A percentile compares a stretch with the other conserved stretches of the same genome.
These are phyloP conservation scores for Leptonema lineaticorne DNA, from an alignment of 1,140 invertebrate species.

Conservation along the genomic window DNA sequence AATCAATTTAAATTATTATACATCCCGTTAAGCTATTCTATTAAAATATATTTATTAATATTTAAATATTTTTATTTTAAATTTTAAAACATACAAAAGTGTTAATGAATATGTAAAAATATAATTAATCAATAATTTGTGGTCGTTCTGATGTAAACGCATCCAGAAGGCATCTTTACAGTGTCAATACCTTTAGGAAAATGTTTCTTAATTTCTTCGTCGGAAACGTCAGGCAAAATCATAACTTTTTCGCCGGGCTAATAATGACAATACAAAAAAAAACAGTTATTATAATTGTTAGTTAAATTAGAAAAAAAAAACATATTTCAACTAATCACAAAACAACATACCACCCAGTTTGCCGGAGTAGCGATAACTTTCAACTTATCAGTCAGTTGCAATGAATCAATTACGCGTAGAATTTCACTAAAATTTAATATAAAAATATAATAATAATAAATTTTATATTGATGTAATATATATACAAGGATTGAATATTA, in stretches of 20 bases:
- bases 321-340: background rate
- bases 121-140: constrained; percentile 59
- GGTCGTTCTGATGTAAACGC: constrained; percentile 77
- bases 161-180: constrained; percentile 75
- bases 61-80: no score
- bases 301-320: constrained; percentile 4
- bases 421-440: constrained; percentile 78
- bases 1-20: no score
- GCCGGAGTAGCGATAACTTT: constrained; percentile 81
- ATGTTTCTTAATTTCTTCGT: constrained; percentile 68
- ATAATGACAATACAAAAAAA: constrained; percentile 48
- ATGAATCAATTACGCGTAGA: constrained; percentile 81
- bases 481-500: background rate
- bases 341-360: constrained; percentile 75
- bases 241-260: constrained; percentile 79
- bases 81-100: no score
- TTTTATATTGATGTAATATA: background rate
- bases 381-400: constrained; percentile 74
- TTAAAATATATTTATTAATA: no score
- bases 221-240: constrained; percentile 73
- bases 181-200: constrained; percentile 74
- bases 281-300: constrained; percentile 11
- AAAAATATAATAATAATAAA: constrained; percentile 18
- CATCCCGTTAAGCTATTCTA: no score
- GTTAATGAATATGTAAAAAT: background rate